Base-by-base conservation (phyloP, 2,888 invertebrate genomes). In the Campoletis raptor region DNA sequence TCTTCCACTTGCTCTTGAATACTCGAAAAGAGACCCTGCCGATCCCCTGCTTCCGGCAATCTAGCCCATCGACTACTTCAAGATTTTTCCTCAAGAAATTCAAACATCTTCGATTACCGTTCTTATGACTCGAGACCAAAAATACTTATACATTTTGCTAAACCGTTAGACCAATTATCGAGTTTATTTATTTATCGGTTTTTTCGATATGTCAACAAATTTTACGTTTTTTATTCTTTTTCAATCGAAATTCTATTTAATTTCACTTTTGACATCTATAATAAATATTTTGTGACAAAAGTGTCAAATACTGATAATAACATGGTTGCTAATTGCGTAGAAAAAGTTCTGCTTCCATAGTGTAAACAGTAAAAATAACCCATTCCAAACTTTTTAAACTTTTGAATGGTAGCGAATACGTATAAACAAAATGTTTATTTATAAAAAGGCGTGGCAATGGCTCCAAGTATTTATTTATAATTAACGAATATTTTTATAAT, bases 11-110 rank as follows among this genome's bases (percentile, higher is more conserved):
- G 61, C 77, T 77, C 64, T 61, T 48, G 48, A 73, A 81, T 72
- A 61, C 48, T 52, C 72, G 72, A 73, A 81, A 80, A 86, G 81
- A 81, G 64, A 67, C 48, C 72, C 72, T 72, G 54, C 72, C 81
- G 83, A 83, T 76, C 77, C 57, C 7, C 45, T 30, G 86, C 86
- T 81, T 81, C 81, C 83, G 86, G 80, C 86, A 81, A 81, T 86
- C 83, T 72, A 80, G 69, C 80, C 42, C 80, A 54, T 83, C 80
- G 48, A 70, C 66, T 42, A 45, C 79, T 74, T 67, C 57, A 83
- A 80, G 76, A 37, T 45, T 83, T 80, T 57, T 69, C 61, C 74
- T 48, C n/a, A 30, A 78, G 66, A 66, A 36, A 37, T 80, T 57
- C 66, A 70, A 78, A 74, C 69, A 64, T 54, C 76, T 80, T 77